Percentiles rank a stretch among this genome's conserved stretches.
phyloP scores from a whole-genome alignment of 2,113 vertebrate species.

The Amphilophus citrinellus region DNA sequence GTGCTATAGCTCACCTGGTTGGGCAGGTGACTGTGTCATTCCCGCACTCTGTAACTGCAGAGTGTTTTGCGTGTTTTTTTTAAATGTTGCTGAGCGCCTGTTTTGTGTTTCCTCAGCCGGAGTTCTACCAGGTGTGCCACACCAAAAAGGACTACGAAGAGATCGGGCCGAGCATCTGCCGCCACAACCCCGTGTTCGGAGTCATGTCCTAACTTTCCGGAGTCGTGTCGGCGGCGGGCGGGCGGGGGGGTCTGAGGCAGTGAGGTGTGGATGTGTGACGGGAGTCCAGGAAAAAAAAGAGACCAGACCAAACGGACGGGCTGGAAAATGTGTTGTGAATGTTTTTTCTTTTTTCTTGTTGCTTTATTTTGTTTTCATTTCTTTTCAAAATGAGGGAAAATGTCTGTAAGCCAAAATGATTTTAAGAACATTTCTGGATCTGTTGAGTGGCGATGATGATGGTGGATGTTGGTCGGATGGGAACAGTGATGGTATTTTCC shows the following conservation, averaged over 20 bases:
- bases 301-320: conserved; percentile 85
- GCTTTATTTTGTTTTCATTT: conserved; percentile 1
- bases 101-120: conserved; percentile 84
- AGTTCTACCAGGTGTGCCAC: conserved; percentile 99
- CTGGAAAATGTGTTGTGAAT: conserved; percentile 85
- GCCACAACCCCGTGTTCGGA: conserved; percentile 99
- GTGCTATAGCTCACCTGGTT: background rate
- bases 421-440: conserved; percentile 81
- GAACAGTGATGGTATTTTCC: conserved; percentile 22
- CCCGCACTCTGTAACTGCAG: background rate
- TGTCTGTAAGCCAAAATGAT: conserved; percentile 85
- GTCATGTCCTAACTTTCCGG: conserved; percentile 91
- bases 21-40: background rate
- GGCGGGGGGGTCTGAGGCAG: conserved; percentile 17
- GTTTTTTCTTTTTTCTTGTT: conserved; percentile 53
- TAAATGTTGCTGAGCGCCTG: background rate
- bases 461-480: conserved; percentile 6
- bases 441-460: conserved; percentile 70
- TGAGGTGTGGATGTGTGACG: conserved; percentile 80
- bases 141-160: conserved; percentile 99
- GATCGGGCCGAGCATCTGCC: conserved; percentile 99
- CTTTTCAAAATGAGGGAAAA: conserved; percentile 79
- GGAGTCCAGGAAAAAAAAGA: conserved; percentile 48
- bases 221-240: background rate
- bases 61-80: too few species aligned